Percentiles rank a stretch among this genome's conserved stretches.
phyloP scores from a whole-genome alignment of 2,888 invertebrate genomes.

The Heliconius hortense region DNA sequence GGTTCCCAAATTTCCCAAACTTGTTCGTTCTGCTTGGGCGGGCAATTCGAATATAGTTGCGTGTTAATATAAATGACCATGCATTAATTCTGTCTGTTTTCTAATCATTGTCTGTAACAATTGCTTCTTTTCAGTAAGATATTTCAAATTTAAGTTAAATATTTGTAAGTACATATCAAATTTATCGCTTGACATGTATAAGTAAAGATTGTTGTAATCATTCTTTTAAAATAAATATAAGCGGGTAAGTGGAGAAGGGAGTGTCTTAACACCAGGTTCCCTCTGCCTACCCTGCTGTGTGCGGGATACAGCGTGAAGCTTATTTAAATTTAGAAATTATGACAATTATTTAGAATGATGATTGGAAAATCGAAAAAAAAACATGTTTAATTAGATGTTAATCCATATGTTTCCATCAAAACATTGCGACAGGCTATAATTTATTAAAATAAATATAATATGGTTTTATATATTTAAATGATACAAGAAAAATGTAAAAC shows the following conservation, averaged over 20 bases:
- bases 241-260: no score
- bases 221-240: no score
- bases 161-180: background rate
- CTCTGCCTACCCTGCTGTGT: no score
- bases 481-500: background rate
- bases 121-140: no score
- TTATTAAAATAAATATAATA: background rate
- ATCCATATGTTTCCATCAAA: background rate
- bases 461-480: background rate
- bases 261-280: no score
- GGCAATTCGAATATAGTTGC: rapidly evolving
- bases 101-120: background rate
- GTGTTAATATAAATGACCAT: background rate
- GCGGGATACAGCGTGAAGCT: no score
- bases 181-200: no score
- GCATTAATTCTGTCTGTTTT: background rate
- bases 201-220: no score
- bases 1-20: no score
- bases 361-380: background rate
- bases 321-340: no score
- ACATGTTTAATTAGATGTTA: background rate
- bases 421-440: background rate
- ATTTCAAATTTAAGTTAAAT: background rate
- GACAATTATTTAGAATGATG: background rate
- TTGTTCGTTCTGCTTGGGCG: no score